These are phyloP conservation scores for Microctonus hyperodae DNA, from an alignment of 2,888 invertebrate genomes.

Conservation along the genomic window DNA sequence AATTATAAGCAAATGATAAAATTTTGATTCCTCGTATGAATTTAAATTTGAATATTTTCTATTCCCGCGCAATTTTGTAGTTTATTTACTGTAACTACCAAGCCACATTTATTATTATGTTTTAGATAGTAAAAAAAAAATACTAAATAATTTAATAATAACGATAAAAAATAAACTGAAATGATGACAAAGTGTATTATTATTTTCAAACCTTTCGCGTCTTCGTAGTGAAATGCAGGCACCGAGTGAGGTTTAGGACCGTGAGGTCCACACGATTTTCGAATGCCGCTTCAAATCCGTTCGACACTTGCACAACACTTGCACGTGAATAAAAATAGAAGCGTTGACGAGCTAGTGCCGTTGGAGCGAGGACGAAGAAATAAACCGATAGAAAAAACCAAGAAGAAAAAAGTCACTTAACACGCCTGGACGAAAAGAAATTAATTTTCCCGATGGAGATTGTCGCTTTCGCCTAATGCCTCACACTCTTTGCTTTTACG, in stretches of 20 bases:
- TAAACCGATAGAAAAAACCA: constrained; percentile 26
- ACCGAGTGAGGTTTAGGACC: neutral
- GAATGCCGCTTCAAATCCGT: constrained; percentile 48
- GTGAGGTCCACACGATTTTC: constrained; percentile 38
- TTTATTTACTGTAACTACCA: neutral
- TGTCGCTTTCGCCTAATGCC: neutral
- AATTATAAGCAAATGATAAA: too few relatives aligned
- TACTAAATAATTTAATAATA: neutral
- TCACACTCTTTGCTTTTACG: neutral
- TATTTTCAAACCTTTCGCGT: constrained; percentile 13
- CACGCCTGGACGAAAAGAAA: constrained; percentile 1
- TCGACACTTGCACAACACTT: constrained; percentile 61
- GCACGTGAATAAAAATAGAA: constrained; percentile 49
- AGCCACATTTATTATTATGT: neutral
- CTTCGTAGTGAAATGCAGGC: constrained; percentile 11
- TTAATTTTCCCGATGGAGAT: neutral
- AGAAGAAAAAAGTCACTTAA: neutral
- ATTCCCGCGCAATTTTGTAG: neutral
- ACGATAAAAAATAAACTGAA: neutral
- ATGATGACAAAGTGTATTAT: constrained; percentile 2
- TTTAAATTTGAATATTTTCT: neutral
- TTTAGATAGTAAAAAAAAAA: neutral
- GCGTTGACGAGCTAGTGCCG: constrained; percentile 38
- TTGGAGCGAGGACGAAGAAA: constrained; percentile 25
- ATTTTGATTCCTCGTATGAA: neutral